A percentile compares a stretch with the other conserved stretches of the same genome.
Evolutionary conservation across 2,797 vertebrate species (phyloP).

Genomic region (Cuniculus paca): DNA sequence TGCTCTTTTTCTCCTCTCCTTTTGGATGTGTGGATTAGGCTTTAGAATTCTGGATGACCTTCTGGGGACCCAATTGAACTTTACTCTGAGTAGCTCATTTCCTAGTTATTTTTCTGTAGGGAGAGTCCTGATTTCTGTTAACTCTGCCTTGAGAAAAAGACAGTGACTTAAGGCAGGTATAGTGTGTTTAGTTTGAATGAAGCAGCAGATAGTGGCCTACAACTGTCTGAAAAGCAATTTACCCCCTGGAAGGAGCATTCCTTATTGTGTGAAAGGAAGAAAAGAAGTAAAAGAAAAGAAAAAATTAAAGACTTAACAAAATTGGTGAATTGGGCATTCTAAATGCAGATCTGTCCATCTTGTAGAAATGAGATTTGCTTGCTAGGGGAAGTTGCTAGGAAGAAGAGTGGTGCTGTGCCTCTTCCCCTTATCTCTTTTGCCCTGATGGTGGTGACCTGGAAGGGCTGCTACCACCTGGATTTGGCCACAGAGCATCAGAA

Average conservation of each 20-base stretch:
- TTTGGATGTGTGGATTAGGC: not conserved
- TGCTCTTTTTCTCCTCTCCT: not conserved
- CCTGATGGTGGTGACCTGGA: accelerated
- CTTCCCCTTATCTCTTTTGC: not conserved
- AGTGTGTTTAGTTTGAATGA: not conserved
- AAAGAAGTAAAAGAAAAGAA: not conserved
- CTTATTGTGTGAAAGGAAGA: not conserved
- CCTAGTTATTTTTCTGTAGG: not conserved
- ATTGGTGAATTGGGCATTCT: not conserved
- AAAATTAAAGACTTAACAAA: not conserved
- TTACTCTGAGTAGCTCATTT: not conserved
- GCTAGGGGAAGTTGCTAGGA: not conserved
- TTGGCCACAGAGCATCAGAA: not conserved
- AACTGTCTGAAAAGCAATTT: not conserved
- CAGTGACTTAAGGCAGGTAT: not conserved
- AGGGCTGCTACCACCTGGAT: too few relatives aligned
- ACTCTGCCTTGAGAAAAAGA: not conserved
- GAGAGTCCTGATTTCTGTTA: not conserved
- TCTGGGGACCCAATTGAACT: not conserved
- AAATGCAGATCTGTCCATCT: not conserved
- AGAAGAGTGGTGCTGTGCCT: not conserved
- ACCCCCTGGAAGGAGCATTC: not conserved
- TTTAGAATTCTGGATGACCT: not conserved
- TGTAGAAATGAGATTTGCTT: not conserved
- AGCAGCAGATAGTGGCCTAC: slow-evolving; percentile 7